Evolutionary conservation across 2,797 vertebrate species (phyloP).

Genomic region (Apogon talboti): DNA sequence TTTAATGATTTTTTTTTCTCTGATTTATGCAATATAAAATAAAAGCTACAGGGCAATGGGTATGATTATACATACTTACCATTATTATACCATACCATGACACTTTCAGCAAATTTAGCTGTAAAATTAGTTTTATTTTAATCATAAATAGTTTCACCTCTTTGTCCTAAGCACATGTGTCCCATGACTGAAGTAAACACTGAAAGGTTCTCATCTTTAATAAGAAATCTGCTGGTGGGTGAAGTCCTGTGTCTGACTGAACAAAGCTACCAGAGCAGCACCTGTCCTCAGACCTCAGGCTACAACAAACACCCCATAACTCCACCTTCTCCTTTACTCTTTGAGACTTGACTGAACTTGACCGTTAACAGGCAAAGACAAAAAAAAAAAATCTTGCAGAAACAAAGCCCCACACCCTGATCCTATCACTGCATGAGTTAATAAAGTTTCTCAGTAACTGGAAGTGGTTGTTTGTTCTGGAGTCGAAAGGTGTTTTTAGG

Average conservation of each 20-base stretch:
- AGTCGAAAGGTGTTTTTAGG: background rate
- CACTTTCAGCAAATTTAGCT: too few species aligned
- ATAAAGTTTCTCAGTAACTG: background rate
- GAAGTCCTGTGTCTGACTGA: background rate
- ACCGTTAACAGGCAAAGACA: constrained; percentile 36
- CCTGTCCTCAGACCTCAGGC: background rate
- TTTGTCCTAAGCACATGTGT: background rate
- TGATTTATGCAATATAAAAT: too few species aligned
- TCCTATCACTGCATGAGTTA: background rate
- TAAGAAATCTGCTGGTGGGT: background rate
- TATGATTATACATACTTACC: too few species aligned
- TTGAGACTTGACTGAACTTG: constrained; percentile 62
- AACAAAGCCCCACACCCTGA: constrained; percentile 27
- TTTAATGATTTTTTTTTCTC: too few species aligned
- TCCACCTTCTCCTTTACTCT: constrained; percentile 2
- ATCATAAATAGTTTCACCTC: background rate
- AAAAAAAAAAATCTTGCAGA: constrained; percentile 26
- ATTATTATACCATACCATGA: too few species aligned
- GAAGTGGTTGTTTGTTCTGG: constrained; percentile 11
- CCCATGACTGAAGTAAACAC: background rate
- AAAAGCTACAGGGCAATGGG: too few species aligned
- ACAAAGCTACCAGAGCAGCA: constrained; percentile 17
- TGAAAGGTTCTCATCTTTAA: too few species aligned
- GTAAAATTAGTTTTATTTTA: too few species aligned
- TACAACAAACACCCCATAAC: constrained; percentile 21